Base-by-base conservation (phyloP, 2,888 invertebrate species). In the Bhutanitis thaidina region DNA sequence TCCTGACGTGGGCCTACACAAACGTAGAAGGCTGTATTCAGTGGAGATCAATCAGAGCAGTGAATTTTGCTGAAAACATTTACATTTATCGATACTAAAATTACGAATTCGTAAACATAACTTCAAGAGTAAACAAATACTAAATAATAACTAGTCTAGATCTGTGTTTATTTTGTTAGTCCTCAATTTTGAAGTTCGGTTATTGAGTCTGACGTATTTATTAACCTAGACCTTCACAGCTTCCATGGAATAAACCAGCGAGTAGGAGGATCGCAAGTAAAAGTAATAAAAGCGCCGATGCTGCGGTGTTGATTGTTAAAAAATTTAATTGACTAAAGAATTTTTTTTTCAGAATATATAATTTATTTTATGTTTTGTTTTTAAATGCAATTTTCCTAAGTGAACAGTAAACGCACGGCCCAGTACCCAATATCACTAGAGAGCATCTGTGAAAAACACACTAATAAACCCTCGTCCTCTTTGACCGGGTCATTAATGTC, bases 41-140 rank as follows among this genome's bases (percentile, higher is more conserved):
- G 73, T 71, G 74, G 70, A 82, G 80, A 87, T 87, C 88, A 82
- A 88, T 88, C 87, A 88, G 84, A 85, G 79, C 84, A 79, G 71
- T 71, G 71, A 77, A 76, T 71, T 71, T 64, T 69, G 66, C 69
- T 70, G 64, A 60, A 60, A 71, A 71, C 71, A 67, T 55, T 69
- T 67, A 62, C 71, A 67, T 72, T 76, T 73, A 70, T 72, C 74
- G 74, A 75, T 79, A 78, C 78, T 65, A 65, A 67, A 59, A 62
- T 61, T 59, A 56, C 43, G 59, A 59, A 56, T 54, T 54, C 53
- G 50, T 55, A 46, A 49, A 49, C 56, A 53, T 56, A 51, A 57
- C 57, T 55, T 48, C 20, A 20, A 3, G 5, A 3, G 20, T 20
- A 20, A 3, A 20, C 20, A 5, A 3, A 5, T 3, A 3, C 3